Base-by-base conservation (phyloP, 2,888 invertebrate species). In the Euproctis similis region DNA sequence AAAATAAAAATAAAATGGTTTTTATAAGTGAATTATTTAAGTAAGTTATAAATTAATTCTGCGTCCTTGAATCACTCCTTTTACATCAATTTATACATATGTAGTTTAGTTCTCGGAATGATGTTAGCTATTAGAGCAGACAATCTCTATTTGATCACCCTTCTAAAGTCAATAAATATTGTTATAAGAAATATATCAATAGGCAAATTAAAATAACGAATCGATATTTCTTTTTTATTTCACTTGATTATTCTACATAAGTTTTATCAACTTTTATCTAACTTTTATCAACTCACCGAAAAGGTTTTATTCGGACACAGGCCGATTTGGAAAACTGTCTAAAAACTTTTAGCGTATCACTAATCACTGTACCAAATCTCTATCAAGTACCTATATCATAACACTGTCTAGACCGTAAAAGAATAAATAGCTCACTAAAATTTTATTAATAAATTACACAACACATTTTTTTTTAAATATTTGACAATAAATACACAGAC, bases 251-350 rank as follows among this genome's bases (percentile, higher is more conserved):
- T n/a, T n/a, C n/a, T n/a, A n/a, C n/a, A n/a, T n/a, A n/a, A n/a
- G n/a, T n/a, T n/a, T n/a, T n/a, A n/a, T n/a, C n/a, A n/a, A n/a
- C n/a, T n/a, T n/a, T n/a, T n/a, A n/a, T n/a, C n/a, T n/a, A n/a
- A n/a, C n/a, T n/a, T n/a, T n/a, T n/a, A n/a, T n/a, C n/a, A n/a
- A 52, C 62, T 58, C 30, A 61, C 66, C 61, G 35, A 53, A 48
- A 42, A 46, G 39, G 39, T 54, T 51, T 54, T 54, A 53, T 55
- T 53, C 50, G 50, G 48, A 34, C 39, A 31, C 42, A 33, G 44
- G 62, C 46, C 56, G 61, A 59, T 54, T n/a, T 57, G 54, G 57
- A 57, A 58, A 42, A 47, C 42, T 55, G 53, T 50, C 52, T 60
- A 54, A 58, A 56, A 50, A 39, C 42, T 18, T 32, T 29, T 41